A percentile compares a stretch with the other conserved stretches of the same genome.
Evolutionary conservation across 2,113 vertebrate species (phyloP).

Genomic region (Pachycephala philippinensis): DNA sequence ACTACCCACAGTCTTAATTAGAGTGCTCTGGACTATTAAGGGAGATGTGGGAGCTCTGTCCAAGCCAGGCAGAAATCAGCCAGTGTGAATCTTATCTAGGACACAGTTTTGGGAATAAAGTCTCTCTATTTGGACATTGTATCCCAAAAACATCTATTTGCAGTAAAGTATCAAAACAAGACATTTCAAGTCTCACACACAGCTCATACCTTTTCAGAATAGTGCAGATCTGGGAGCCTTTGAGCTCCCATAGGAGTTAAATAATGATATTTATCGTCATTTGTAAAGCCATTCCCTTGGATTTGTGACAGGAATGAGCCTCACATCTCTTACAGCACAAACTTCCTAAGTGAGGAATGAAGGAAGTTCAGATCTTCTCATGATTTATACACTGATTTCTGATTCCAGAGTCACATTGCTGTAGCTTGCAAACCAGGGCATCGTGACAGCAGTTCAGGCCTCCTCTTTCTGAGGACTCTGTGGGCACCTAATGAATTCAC

Average conservation of each 20-base stretch:
- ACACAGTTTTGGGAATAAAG: not conserved
- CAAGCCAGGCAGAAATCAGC: not conserved
- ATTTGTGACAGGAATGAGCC: not conserved
- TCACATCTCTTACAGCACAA: not conserved
- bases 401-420: not conserved
- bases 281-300: not conserved
- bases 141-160: not conserved
- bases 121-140: not conserved
- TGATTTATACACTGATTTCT: not conserved
- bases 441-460: not conserved
- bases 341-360: not conserved
- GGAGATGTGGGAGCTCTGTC: not conserved
- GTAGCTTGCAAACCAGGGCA: not conserved
- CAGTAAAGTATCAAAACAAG: not conserved
- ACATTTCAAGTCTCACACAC: not conserved
- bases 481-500: not conserved
- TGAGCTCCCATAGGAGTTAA: not conserved
- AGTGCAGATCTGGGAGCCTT: not conserved
- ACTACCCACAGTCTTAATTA: constrained; percentile 8
- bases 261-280: not conserved
- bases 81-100: not conserved
- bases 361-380: not conserved
- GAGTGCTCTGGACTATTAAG: not conserved
- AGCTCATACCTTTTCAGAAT: not conserved
- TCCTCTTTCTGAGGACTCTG: not conserved